Percentiles rank a stretch among this genome's conserved stretches.
Conservation (phyloP, 2,888 invertebrate genomes). For the Archips xylosteana region DNA sequence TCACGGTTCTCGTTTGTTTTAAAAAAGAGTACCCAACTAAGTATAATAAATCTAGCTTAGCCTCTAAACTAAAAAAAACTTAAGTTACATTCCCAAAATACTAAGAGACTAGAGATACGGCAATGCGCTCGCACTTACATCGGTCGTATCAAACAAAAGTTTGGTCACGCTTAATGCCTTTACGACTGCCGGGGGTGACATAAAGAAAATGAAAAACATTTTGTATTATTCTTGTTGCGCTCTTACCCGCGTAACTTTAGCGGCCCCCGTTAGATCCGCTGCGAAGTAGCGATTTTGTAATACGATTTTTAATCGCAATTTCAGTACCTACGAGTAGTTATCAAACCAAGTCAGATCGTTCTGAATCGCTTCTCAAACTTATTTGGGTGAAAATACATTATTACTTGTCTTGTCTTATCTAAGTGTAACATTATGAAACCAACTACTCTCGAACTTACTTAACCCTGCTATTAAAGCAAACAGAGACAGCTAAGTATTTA, state of each 20-base stretch:
- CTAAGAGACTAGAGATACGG: constrained; percentile 50
- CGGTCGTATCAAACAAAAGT: constrained; percentile 87
- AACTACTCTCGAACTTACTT: too few species aligned
- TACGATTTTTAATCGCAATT: constrained; percentile 41
- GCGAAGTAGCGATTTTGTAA: constrained; percentile 56
- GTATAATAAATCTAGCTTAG: neutral
- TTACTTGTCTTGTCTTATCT: too few species aligned
- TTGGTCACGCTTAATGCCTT: constrained; percentile 95
- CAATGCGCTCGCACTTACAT: constrained; percentile 78
- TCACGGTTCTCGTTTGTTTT: neutral
- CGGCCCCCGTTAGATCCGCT: constrained; percentile 70
- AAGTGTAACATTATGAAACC: too few species aligned
- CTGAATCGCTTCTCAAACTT: too few species aligned
- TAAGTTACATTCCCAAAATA: constrained; percentile 31
- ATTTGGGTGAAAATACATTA: too few species aligned
- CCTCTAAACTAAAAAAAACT: constrained; percentile 31
- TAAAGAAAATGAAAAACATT: constrained; percentile 96
- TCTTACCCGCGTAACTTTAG: constrained; percentile 80
- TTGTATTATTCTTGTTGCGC: constrained; percentile 87
- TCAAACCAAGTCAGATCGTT: too few species aligned
- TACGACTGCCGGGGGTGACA: constrained; percentile 94
- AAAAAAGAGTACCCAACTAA: neutral
- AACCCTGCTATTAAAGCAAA: too few species aligned
- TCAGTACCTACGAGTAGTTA: neutral
- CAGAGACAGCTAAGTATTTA: too few species aligned